Base-by-base conservation (phyloP, 2,888 invertebrate genomes). In the Carpatolechia fugitivella region DNA sequence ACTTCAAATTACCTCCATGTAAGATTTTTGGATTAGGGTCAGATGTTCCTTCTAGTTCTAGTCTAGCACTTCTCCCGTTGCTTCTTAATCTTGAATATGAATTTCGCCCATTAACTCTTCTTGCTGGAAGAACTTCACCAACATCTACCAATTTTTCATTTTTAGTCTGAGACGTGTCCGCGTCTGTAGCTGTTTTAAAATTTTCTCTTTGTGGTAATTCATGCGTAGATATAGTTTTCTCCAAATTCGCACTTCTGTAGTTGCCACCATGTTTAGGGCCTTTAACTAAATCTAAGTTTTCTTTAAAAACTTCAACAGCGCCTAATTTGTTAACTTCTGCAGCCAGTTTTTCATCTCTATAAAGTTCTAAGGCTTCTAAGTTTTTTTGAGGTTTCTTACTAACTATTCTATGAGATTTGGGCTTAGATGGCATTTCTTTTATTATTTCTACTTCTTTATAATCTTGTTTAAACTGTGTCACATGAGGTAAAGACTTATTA, bases 221-320 rank as follows among this genome's bases (percentile, higher is more conserved):
- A n/a, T n/a, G n/a, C n/a, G n/a, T 30, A 54, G 8, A 29, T 56
- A 40, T 8, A 55, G 10, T 63, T 59, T 72, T 72, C 55, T 68
- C 56, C 16, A 64, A 41, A 49, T 71, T 70, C 16, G 78, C 75
- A 57, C 70, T 76, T 71, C 79, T 78, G 55, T 90, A 90, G 60
- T 91, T 91, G 24, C 91, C 91, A 40, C 91, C 91, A 65, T 90
- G 90, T 61, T 72, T 80, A 6, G 86, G 88, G 3, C 84, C 82
- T 20, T 72, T 72, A 20, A 70, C 71, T 3, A 85, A 58, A 59
- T 86, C 76, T 51, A 87, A 63, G 52, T 78, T 73, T 58, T 82
- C 76, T 59, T 72, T 78, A 52, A 90, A 90, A 62, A 91, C 70
- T 76, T 91, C 91, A 11, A 91, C 83, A 46, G 82, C 85, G 8